Evolutionary conservation across 2,113 vertebrate species (phyloP), one percentile per base, ranked within the genome.

Genomic region (Tonatia bakeri): DNA sequence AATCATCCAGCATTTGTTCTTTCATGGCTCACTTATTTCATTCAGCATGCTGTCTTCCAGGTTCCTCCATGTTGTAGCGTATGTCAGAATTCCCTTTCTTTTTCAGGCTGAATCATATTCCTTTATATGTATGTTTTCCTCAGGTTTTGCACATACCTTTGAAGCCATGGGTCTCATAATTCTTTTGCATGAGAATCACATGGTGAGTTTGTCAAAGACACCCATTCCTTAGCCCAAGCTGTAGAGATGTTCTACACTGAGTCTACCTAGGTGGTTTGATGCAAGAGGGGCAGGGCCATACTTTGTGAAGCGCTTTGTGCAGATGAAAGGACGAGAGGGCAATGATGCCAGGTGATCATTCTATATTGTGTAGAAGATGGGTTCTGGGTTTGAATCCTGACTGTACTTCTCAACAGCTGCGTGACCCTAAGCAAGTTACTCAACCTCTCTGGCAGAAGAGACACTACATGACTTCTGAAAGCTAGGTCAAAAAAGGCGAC

Each of bases 221-320:
- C 87, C 17, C 20, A 40, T 14, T 70, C 54, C 8, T 20, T 0
- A 45, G 22, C 33, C n/a, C 22, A 26, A 61, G n/a, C 40, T 73
- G 24, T 33, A 22, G 33, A 90, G 22, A 56, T 52, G n/a, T 8
- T 28, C 28, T 85, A 59, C 87, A n/a, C 13, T 2, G 22, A 47
- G 40, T 33, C 64, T 47, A 14, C 36, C 36, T 5, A 15, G 17
- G 52, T 3, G 15, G 28, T 20, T 52, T 14, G 38, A 28, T 17
- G 22, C 33, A 64, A 4, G 22, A 13, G 12, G 7, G 13, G 7
- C 24, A 13, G 26, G 33, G 16, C 36, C 24, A 40, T 0, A 0
- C 9, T 52, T 26, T 70, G 20, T 56, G 80, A 96, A 77, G 36
- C 31, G 17, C 14, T 0, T 26, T 3, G 3, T 16, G 24, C 28